Base-by-base conservation (phyloP, 2,888 invertebrate species). In the Nomada hirtipes region DNA sequence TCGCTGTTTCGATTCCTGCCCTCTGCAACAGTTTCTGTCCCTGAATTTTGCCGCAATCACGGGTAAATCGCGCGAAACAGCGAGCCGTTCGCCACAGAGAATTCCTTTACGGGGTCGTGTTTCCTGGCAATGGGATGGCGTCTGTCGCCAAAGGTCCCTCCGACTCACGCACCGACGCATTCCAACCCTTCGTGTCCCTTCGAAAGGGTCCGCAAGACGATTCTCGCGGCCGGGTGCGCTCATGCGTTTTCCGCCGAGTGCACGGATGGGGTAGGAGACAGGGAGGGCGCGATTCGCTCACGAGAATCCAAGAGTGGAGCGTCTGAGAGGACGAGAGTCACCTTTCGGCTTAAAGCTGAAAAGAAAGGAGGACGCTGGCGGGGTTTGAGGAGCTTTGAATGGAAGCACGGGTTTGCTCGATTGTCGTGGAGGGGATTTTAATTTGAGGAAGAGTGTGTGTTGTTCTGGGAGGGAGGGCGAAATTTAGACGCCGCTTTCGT, bases 231-330 rank as follows among this genome's bases (percentile, higher is more conserved):
- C 59, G 71, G 70, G 81, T 86, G 86, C 87, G 88, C 70, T 84
- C 88, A 88, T 87, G 87, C 87, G 86, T 87, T 84, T 73, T 83
- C 74, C 81, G 61, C 76, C 52, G 73, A 84, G 84, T 87, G 77
- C 74, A 70, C 79, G 59, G 73, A 59, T 63, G 74, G 81, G 60
- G 71, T 55, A 71, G 26, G 20, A 36, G 13, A 44, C 29, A 20
- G n/a, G 50, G 53, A 23, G 50, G 23, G 23, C 9, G 47, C 18
- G 65, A 55, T 61, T 55, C 71, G 50, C 72, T 61, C 72, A 63
- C 67, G 61, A 61, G 72, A 69, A 78, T 77, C 42, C 36, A 78
- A 15, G 76, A 76, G 76, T 57, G 64, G 64, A 68, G 18, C 70
- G 80, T 80, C 80, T 80, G 80, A 80, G 79, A 80, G 77, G 55